Conservation (phyloP, 1,140 invertebrate genomes). For the Myzus persicae region DNA sequence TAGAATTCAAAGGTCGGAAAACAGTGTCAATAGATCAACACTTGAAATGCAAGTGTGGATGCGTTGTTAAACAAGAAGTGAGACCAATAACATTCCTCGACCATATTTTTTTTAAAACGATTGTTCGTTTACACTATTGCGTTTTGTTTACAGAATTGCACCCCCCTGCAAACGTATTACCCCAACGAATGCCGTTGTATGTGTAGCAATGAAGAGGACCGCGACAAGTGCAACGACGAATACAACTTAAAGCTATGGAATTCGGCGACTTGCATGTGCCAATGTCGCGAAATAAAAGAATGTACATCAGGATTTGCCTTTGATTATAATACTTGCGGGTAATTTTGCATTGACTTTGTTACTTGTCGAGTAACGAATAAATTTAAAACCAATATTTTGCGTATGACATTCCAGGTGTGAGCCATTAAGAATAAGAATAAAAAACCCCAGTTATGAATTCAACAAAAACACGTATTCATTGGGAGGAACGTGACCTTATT, state of each 20-base stretch:
- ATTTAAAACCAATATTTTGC: background rate
- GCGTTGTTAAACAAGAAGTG: slow-evolving; percentile 69
- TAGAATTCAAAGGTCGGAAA: slow-evolving; percentile 62
- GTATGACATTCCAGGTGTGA: slow-evolving; percentile 5
- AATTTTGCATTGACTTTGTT: background rate
- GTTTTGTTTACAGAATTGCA: slow-evolving; percentile 69
- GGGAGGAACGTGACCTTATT: background rate
- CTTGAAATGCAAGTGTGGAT: slow-evolving; percentile 71
- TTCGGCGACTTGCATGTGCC: slow-evolving; percentile 68
- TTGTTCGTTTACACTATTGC: too few relatives aligned
- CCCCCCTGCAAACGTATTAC: slow-evolving; percentile 68
- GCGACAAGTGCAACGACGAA: slow-evolving; percentile 68
- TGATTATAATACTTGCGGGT: slow-evolving; percentile 71
- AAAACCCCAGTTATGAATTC: background rate
- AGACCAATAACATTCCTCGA: slow-evolving; percentile 59
- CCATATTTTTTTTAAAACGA: background rate
- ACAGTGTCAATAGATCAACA: slow-evolving; percentile 70
- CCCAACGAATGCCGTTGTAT: slow-evolving; percentile 69
- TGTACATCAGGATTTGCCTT: slow-evolving; percentile 72
- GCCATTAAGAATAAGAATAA: background rate
- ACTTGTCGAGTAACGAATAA: background rate
- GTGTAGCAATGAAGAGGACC: slow-evolving; percentile 71
- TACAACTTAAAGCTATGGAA: slow-evolving; percentile 71
- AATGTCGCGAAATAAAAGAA: slow-evolving; percentile 67
- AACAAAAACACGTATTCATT: slow-evolving; percentile 25